Percentiles rank a stretch among this genome's conserved stretches.
Evolutionary conservation across 2,888 invertebrate species (phyloP).

Genomic region (Macaria liturata): DNA sequence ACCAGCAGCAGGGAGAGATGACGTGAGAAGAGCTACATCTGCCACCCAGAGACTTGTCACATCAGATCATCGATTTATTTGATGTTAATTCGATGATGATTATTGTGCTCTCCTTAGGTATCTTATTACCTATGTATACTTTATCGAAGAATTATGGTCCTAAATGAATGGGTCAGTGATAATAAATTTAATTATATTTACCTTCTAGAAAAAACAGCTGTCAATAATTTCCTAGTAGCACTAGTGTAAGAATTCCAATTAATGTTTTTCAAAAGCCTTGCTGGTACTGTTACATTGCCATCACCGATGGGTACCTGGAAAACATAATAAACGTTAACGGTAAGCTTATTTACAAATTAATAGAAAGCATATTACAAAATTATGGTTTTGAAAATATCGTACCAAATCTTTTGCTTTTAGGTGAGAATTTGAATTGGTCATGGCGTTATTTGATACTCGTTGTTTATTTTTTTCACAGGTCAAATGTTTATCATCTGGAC

Average conservation of each 20-base stretch:
- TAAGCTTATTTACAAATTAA: not conserved
- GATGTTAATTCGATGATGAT: not conserved
- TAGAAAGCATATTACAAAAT: not conserved
- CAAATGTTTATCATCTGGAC: slow-evolving; percentile 7
- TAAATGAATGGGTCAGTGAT: too few species aligned
- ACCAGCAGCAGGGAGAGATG: too few species aligned
- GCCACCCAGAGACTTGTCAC: too few species aligned
- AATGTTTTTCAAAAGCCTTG: slow-evolving; percentile 59
- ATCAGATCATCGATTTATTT: not conserved
- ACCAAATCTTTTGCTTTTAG: slow-evolving; percentile 37
- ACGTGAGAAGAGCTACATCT: too few species aligned
- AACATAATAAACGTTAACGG: not conserved
- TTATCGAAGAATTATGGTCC: too few species aligned
- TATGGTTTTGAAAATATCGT: slow-evolving; percentile 1
- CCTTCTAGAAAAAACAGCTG: slow-evolving; percentile 73
- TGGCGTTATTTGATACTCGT: slow-evolving; percentile 24
- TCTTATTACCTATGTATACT: too few species aligned
- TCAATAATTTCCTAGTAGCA: slow-evolving; percentile 77
- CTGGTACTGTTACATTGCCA: slow-evolving; percentile 49
- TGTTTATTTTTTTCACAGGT: slow-evolving; percentile 7
- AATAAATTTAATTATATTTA: slow-evolving; percentile 26
- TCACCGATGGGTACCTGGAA: slow-evolving; percentile 51
- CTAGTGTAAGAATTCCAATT: slow-evolving; percentile 77
- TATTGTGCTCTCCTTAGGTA: too few species aligned
- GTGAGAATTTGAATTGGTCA: slow-evolving; percentile 29